phyloP scores from a whole-genome alignment of 2,113 vertebrate genomes.

The Daubentonia madagascariensis region DNA sequence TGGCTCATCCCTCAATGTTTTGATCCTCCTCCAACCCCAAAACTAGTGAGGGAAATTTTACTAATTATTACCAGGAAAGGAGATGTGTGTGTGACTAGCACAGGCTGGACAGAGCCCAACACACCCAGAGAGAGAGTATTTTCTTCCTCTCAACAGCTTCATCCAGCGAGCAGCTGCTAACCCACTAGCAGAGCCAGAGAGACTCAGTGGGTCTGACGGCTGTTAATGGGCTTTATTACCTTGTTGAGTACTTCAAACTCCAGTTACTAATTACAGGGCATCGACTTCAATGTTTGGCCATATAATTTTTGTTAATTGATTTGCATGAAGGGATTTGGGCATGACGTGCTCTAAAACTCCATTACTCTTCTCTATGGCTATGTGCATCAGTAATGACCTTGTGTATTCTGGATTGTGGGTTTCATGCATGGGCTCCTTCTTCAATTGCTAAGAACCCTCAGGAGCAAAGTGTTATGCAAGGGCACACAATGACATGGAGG shows the following conservation, averaged over 20 bases:
- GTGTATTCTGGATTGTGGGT: neutral
- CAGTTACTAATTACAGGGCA: constrained; percentile 65
- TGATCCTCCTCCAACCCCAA: neutral
- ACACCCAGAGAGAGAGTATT: neutral
- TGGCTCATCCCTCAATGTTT: neutral
- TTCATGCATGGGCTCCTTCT: constrained; percentile 19
- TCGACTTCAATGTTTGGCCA: constrained; percentile 48
- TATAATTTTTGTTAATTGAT: constrained; percentile 69
- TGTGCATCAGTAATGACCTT: neutral
- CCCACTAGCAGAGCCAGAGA: constrained; percentile 37
- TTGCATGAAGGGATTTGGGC: constrained; percentile 48
- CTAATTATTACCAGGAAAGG: neutral
- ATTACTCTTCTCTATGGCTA: neutral
- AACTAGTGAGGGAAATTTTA: neutral
- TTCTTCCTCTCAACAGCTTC: constrained; percentile 7
- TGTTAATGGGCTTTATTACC: constrained; percentile 63
- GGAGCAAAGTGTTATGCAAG: constrained; percentile 20
- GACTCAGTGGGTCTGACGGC: constrained; percentile 13
- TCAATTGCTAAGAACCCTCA: constrained; percentile 27
- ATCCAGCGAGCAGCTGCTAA: constrained; percentile 56
- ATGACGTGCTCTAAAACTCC: neutral
- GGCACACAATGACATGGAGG: neutral
- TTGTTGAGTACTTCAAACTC: constrained; percentile 65
- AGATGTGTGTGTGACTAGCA: neutral
- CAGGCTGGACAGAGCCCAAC: constrained; percentile 1